Evolutionary conservation across 1,140 invertebrate species (phyloP), one percentile per base, ranked within the genome.

Genomic region (Euschistus heros): DNA sequence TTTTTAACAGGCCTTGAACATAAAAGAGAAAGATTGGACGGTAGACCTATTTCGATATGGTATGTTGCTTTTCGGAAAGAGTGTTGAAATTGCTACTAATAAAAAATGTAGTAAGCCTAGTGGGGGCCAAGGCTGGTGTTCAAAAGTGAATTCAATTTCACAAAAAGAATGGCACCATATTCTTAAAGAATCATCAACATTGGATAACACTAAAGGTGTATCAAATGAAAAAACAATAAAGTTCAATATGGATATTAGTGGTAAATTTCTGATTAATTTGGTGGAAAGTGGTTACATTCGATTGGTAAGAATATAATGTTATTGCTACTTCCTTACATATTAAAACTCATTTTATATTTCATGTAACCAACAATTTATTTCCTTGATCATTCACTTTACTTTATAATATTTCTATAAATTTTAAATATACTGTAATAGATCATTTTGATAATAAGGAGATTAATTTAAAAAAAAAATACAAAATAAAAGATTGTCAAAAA

Each of bases 11-110:
- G 30, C 15, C 5, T 22, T n/a, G 13, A 22, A 17, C 6, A n/a
- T 33, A 8, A 59, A 27, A 59, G 55, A 59, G 22, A 26, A 59
- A 59, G 55, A 59, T 27, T 59, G 55, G 55, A 59, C 55, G 5
- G 24, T 59, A 24, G 30, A 59, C 17, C 15, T 59, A 27, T 27
- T 59, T 3, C 55, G 26, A 24, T 59, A 59, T 59, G 55, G 55
- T 6, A 15, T 59, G 10, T 26, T 59, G 18, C 55, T 59, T n/a
- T 59, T 14, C n/a, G 17, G 20, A 5, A 7, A 18, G 2, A 27
- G 55, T 24, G 2, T 59, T n/a, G 22, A 22, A 27, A 59, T 4
- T 15, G 55, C 22, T 7, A 10, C 22, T 59, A 22, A 24, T 59
- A 59, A 26, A 59, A 59, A 59, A 59, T 59, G 55, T 22, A 59